phyloP scores from a whole-genome alignment of 2,888 invertebrate genomes.

The Crepidodera aurea region DNA sequence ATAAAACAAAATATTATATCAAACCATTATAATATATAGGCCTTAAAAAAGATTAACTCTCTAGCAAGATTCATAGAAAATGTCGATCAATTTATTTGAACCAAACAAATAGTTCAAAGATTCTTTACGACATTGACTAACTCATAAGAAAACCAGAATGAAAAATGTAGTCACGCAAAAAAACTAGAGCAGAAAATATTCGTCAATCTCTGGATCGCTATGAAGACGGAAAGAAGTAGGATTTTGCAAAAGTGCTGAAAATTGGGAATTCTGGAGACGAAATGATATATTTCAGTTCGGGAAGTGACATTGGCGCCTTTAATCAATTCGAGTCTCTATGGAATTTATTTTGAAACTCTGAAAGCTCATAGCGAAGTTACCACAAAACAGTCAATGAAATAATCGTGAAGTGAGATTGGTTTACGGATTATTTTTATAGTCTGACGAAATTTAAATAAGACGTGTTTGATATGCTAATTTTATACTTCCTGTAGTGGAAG shows the following conservation, averaged over 20 bases:
- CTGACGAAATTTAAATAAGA: background rate
- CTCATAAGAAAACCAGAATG: background rate
- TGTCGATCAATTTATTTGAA: no score
- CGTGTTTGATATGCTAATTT: no score
- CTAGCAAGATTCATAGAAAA: no score
- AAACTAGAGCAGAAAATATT: constrained; percentile 7
- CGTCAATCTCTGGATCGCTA: background rate
- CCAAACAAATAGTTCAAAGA: background rate
- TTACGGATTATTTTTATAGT: background rate
- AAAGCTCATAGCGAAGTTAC: background rate
- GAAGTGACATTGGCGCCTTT: constrained; percentile 16
- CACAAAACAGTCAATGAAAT: constrained; percentile 5
- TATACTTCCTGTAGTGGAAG: no score
- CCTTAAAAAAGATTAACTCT: no score
- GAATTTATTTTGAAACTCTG: constrained; percentile 2
- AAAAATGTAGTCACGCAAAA: background rate
- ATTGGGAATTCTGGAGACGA: constrained; percentile 5
- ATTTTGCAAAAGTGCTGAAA: constrained; percentile 1
- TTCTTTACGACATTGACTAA: background rate
- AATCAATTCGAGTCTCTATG: constrained; percentile 11
- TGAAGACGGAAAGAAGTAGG: background rate
- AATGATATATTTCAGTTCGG: constrained; percentile 15
- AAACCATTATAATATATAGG: no score
- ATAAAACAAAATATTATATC: no score
- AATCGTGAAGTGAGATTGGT: background rate